Evolutionary conservation across 2,113 vertebrate genomes (phyloP).

Genomic region (Myrmecophaga tridactyla): DNA sequence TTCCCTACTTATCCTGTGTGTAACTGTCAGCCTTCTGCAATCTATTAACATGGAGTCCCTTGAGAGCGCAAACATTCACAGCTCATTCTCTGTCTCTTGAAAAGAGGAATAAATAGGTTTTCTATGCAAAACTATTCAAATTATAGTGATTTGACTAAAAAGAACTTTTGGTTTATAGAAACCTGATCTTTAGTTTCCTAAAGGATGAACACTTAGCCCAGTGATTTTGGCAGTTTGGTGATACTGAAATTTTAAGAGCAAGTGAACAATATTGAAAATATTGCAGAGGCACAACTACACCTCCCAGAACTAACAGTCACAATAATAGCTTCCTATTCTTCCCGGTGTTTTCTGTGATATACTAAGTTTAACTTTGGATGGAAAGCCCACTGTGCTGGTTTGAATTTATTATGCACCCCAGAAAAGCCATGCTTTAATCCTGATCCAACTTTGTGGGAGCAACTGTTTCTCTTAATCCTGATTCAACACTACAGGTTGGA

Average conservation of each 20-base stretch:
- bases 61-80: constrained; percentile 19
- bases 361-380: not conserved
- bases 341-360: not conserved
- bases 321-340: not conserved
- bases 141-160: not conserved
- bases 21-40: not conserved
- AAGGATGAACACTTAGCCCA: not conserved
- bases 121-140: constrained; percentile 8
- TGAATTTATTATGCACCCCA: too few relatives aligned
- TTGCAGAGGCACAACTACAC: not conserved
- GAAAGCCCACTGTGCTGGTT: too few relatives aligned
- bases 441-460: too few relatives aligned
- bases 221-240: not conserved
- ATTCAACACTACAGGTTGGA: too few relatives aligned
- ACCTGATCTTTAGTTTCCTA: constrained; percentile 1
- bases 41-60: not conserved
- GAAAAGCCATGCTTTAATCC: too few relatives aligned
- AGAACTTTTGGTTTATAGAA: constrained; percentile 26
- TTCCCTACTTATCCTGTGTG: constrained; percentile 22
- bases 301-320: not conserved
- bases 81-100: constrained; percentile 17
- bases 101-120: not conserved
- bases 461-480: too few relatives aligned
- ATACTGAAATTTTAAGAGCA: not conserved
- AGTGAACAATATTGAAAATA: not conserved